phyloP scores from a whole-genome alignment of 2,888 invertebrate genomes.

The Polymixis flavicincta region DNA sequence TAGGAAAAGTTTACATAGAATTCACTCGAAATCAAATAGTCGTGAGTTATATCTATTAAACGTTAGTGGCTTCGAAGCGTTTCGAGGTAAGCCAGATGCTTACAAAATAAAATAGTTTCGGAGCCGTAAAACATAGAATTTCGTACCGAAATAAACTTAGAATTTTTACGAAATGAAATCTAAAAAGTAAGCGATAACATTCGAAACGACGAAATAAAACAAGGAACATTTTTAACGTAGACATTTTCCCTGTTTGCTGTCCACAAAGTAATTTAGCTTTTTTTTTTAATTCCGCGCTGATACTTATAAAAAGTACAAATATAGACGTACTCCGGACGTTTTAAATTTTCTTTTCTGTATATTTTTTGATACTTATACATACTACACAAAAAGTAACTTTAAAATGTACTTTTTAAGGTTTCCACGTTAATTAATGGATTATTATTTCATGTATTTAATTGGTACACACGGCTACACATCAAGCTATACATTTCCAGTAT shows the following conservation, averaged over 20 bases:
- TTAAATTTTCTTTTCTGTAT: not conserved
- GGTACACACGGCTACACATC: too few species aligned
- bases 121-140: constrained; percentile 59
- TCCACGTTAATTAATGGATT: not conserved
- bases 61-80: constrained; percentile 36
- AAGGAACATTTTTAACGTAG: constrained; percentile 12
- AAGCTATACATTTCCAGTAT: too few species aligned
- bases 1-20: constrained; percentile 42
- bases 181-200: constrained; percentile 48
- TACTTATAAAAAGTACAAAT: not conserved
- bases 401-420: not conserved
- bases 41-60: constrained; percentile 32
- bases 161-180: constrained; percentile 60
- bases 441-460: too few species aligned
- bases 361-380: not conserved
- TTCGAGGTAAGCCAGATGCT: constrained; percentile 54
- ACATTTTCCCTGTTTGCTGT: constrained; percentile 15
- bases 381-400: not conserved
- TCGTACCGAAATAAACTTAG: constrained; percentile 59
- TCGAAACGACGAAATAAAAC: constrained; percentile 48
- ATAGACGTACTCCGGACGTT: not conserved
- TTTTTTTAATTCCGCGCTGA: not conserved
- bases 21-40: constrained; percentile 42
- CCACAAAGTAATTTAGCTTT: constrained; percentile 34
- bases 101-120: constrained; percentile 57